A percentile compares a stretch with the other conserved stretches of the same genome.
Evolutionary conservation across 2,797 vertebrate species (phyloP).

Genomic region (Mycteria americana): DNA sequence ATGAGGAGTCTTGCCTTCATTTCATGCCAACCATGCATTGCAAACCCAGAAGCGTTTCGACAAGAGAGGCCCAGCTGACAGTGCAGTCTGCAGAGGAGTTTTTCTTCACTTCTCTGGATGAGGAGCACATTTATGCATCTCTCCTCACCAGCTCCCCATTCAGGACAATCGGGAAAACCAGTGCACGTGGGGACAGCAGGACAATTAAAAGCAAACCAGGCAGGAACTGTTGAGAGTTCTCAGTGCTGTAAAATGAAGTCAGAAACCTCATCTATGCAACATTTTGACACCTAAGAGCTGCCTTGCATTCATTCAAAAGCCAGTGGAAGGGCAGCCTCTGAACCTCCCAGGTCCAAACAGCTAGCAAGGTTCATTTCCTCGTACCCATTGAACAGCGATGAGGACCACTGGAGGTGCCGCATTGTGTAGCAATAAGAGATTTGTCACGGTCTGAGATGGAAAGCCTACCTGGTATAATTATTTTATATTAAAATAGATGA

Average conservation of each 20-base stretch:
- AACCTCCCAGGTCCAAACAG: neutral
- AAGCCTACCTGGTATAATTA: slow-evolving; percentile 67
- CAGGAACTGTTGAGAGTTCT: neutral
- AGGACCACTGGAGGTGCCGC: slow-evolving; percentile 50
- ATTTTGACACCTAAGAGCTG: neutral
- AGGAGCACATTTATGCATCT: neutral
- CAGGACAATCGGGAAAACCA: neutral
- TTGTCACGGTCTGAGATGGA: slow-evolving; percentile 46
- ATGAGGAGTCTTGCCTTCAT: neutral
- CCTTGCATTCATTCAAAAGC: neutral
- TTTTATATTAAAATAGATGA: slow-evolving; percentile 72
- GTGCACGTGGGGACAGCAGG: neutral
- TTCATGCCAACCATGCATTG: neutral
- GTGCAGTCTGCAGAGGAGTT: neutral
- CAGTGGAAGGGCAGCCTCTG: neutral
- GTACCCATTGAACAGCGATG: neutral
- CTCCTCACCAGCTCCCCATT: neutral
- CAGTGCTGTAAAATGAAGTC: neutral
- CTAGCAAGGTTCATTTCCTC: neutral
- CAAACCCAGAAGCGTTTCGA: neutral
- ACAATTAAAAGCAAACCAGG: neutral
- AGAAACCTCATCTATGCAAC: neutral
- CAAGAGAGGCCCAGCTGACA: neutral
- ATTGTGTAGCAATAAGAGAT: slow-evolving; percentile 14
- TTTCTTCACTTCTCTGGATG: neutral